These are phyloP conservation scores for Cryptoprocta ferox DNA, from an alignment of 2,797 vertebrate genomes.

Conservation along the genomic window DNA sequence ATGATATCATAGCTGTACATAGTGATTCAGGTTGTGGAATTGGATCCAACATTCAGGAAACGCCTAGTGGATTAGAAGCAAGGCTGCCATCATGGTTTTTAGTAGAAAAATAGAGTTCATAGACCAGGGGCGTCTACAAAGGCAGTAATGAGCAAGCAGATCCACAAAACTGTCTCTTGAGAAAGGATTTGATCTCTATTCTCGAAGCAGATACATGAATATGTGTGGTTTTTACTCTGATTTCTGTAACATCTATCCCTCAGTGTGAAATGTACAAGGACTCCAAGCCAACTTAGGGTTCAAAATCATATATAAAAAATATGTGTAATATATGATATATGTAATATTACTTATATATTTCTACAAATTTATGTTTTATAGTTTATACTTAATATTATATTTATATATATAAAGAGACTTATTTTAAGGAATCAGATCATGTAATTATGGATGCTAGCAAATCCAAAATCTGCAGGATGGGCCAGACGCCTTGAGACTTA, in stretches of 20 bases:
- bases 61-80: background rate
- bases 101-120: background rate
- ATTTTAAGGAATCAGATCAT: background rate
- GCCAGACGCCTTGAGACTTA: background rate
- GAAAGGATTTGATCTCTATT: background rate
- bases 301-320: background rate
- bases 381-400: background rate
- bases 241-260: background rate
- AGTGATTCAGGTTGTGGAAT: background rate
- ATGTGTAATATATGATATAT: background rate
- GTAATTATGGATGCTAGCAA: background rate
- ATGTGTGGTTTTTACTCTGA: background rate
- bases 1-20: background rate
- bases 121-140: background rate
- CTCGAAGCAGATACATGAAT: background rate
- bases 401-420: background rate
- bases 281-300: background rate
- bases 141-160: background rate
- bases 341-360: background rate
- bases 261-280: background rate
- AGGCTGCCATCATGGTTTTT: background rate
- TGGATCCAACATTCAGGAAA: background rate
- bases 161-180: background rate
- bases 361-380: background rate
- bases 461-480: background rate